Evolutionary conservation across 2,797 vertebrate species (phyloP), one percentile per base, ranked within the genome.

Genomic region (Periparus ater): DNA sequence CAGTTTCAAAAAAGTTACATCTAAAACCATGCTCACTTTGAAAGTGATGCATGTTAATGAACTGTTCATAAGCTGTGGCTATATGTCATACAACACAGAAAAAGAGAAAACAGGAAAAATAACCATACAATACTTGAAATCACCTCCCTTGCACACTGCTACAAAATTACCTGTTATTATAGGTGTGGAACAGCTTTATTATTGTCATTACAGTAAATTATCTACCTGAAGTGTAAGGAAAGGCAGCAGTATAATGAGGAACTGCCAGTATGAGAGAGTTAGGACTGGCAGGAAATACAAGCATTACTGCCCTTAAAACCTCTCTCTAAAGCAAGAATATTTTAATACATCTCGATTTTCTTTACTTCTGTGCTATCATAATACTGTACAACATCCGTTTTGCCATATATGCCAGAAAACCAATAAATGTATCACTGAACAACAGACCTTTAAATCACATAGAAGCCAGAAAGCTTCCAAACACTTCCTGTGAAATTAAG

Each of bases 71-170:
- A 79, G 15, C 7, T 85, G 13, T 18, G 13, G 38, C 38, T 91
- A 48, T 23, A 7, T 26, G 38, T 47, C 38, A 50, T 12, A 3
- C 32, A 70, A 70, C 3, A 63, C 29, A 83, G 34, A 60, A 77
- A 44, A 81, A 78, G n/a, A 84, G 57, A 77, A 91, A 93, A 87
- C 4, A 67, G 36, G 54, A 76, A 66, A 95, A 91, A 84, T 67
- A 75, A 36, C 9, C 9, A 29, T 10, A 20, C 2, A 38, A 13
- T 54, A 82, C 32, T 65, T 65, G 34, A 74, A 93, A 93, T 91
- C n/a, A 76, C 8, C 15, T 83, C 18, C 17, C 36, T 87, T 72
- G 38, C 38, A 71, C 17, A 20, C 25, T 87, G 32, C 32, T 61
- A 61, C 32, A 80, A 48, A 29, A 67, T 9, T 42, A 63, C 42